These are phyloP conservation scores for Hypotaenidia philippensis DNA, from an alignment of 2,797 vertebrate species.

Conservation along the genomic window DNA sequence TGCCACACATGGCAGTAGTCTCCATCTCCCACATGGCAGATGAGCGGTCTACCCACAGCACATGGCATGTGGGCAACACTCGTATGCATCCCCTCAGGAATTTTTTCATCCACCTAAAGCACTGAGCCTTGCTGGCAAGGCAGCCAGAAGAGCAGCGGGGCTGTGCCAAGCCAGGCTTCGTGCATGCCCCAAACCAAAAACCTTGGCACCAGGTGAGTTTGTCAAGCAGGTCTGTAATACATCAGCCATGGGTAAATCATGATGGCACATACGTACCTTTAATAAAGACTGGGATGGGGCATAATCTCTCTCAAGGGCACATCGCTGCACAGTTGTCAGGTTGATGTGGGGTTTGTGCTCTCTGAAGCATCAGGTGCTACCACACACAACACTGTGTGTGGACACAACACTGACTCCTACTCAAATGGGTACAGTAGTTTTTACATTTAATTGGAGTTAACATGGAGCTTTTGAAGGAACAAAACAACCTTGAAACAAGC, in stretches of 20 bases:
- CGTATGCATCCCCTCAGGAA: rapidly evolving
- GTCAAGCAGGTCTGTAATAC: background rate
- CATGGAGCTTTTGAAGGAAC: background rate
- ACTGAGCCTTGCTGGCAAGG: background rate
- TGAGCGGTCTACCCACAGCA: background rate
- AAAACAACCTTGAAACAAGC: background rate
- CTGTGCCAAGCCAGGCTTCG: background rate
- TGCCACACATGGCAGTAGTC: background rate
- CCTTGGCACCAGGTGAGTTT: rapidly evolving
- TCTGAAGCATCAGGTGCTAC: background rate
- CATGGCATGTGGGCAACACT: background rate
- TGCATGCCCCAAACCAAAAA: background rate
- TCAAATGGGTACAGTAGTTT: rapidly evolving
- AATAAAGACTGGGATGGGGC: background rate
- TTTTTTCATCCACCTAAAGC: background rate
- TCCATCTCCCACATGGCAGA: background rate
- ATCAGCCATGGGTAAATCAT: background rate
- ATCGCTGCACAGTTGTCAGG: background rate
- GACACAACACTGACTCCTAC: background rate
- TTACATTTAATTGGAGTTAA: background rate
- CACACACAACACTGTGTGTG: background rate
- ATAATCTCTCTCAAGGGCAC: background rate
- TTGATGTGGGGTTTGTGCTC: background rate
- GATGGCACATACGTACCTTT: background rate
- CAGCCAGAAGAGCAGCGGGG: background rate